A percentile compares a stretch with the other conserved stretches of the same genome.
phyloP scores from a whole-genome alignment of 1,140 invertebrate genomes.

The Agraylea sexmaculata region DNA sequence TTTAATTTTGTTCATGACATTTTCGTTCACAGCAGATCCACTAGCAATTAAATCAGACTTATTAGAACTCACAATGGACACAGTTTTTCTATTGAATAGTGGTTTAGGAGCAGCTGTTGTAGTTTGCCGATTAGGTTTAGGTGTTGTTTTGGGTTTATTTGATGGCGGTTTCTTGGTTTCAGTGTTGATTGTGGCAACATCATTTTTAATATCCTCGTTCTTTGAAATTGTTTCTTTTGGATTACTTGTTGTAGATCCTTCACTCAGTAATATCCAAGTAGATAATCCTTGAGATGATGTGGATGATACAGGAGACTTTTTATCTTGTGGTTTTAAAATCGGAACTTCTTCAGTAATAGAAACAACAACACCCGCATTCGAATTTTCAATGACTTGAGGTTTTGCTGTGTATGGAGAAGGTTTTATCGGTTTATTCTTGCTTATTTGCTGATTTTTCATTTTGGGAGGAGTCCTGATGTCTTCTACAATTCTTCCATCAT shows the following conservation, averaged over 20 bases:
- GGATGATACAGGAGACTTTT: constrained; percentile 29
- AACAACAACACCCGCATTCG: constrained; percentile 44
- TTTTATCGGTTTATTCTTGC: constrained; percentile 33
- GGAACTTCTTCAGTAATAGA: constrained; percentile 42
- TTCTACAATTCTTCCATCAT: constrained; percentile 29
- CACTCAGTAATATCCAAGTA: constrained; percentile 62
- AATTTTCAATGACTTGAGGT: constrained; percentile 31
- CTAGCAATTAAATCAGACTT: constrained; percentile 37
- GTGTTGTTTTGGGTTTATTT: constrained; percentile 23
- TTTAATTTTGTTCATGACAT: constrained; percentile 39
- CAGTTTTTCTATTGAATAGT: constrained; percentile 17
- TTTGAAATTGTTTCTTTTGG: constrained; percentile 23
- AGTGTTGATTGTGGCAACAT: constrained; percentile 9
- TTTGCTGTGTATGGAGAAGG: constrained; percentile 30
- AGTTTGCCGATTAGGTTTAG: constrained; percentile 13
- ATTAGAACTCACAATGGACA: constrained; percentile 32
- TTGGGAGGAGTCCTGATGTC: constrained; percentile 51
- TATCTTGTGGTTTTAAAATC: constrained; percentile 23
- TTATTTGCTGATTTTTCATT: constrained; percentile 39
- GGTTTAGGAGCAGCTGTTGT: constrained; percentile 11
- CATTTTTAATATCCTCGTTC: constrained; percentile 24
- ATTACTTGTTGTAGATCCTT: constrained; percentile 29
- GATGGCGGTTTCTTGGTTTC: constrained; percentile 20
- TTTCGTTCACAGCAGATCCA: constrained; percentile 39
- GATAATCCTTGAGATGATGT: constrained; percentile 55